Evolutionary conservation across 2,888 invertebrate genomes (phyloP).

Genomic region (Amblyteles armatorius): DNA sequence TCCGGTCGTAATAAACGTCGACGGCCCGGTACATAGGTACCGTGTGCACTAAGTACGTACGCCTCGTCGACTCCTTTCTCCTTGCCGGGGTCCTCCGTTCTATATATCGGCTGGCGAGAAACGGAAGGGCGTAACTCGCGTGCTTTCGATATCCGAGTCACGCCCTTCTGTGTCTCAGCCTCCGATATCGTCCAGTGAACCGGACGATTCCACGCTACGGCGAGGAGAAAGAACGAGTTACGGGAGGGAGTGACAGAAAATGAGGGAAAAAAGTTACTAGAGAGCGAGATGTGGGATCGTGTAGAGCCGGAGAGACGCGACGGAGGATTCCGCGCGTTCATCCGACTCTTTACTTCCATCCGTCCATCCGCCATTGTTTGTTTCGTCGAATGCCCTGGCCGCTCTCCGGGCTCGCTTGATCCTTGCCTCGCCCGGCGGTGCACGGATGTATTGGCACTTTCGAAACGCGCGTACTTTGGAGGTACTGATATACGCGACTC

Average conservation of each 20-base stretch:
- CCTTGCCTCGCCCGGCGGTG: background rate
- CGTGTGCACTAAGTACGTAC: slow-evolving; percentile 32
- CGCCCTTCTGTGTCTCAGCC: too few species aligned
- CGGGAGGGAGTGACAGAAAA: too few species aligned
- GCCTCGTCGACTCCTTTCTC: slow-evolving; percentile 68
- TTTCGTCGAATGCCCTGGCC: slow-evolving; percentile 48
- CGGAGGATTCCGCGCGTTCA: slow-evolving; percentile 36
- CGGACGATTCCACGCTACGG: slow-evolving; percentile 29
- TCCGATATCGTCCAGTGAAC: slow-evolving; percentile 22
- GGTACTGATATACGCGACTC: too few species aligned
- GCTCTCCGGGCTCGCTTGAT: background rate
- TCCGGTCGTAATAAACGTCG: slow-evolving; percentile 72
- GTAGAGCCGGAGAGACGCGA: too few species aligned
- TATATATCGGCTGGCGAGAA: slow-evolving; percentile 4
- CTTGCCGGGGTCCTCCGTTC: slow-evolving; percentile 40
- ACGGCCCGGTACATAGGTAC: slow-evolving; percentile 24
- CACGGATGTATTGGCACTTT: background rate
- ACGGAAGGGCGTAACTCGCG: too few species aligned
- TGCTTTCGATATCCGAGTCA: too few species aligned
- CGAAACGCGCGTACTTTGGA: background rate
- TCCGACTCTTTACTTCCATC: slow-evolving; percentile 31
- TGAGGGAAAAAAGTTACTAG: too few species aligned
- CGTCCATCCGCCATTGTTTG: slow-evolving; percentile 35
- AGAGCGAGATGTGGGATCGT: too few species aligned
- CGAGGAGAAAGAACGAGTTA: background rate